A percentile compares a stretch with the other conserved stretches of the same genome.
phyloP scores from a whole-genome alignment of 1,140 invertebrate genomes.

The Globodera rostochiensis region DNA sequence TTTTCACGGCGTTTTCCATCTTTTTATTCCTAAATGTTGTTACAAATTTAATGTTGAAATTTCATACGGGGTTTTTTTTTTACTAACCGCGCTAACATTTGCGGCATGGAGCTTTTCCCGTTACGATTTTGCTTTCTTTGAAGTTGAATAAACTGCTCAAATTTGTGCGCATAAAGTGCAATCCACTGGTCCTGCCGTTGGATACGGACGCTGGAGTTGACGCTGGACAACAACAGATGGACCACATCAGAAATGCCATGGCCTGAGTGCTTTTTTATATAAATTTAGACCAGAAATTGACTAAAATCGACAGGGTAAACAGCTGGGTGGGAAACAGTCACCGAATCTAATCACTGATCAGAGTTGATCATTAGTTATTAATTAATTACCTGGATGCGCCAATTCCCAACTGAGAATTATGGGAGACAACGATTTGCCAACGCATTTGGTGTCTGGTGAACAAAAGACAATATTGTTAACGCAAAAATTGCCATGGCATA shows the following conservation, averaged over 20 bases:
- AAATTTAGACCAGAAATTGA: no score
- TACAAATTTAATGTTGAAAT: background rate
- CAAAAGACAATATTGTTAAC: background rate
- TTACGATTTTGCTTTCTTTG: background rate
- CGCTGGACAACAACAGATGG: slow-evolving; percentile 7
- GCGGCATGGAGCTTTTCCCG: background rate
- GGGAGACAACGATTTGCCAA: background rate
- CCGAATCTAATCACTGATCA: no score
- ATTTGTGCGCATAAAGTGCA: slow-evolving; percentile 2
- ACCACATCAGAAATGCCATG: slow-evolving; percentile 5
- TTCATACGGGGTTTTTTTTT: background rate
- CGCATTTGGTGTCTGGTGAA: background rate
- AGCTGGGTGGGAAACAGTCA: no score
- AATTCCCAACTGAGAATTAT: background rate
- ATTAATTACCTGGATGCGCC: background rate
- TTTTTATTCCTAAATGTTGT: background rate
- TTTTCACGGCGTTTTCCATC: background rate
- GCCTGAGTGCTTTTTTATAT: background rate
- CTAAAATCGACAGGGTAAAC: no score
- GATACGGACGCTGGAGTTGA: background rate
- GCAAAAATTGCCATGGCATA: slow-evolving; percentile 12
- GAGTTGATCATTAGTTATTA: background rate
- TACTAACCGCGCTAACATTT: background rate
- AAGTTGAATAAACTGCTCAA: background rate
- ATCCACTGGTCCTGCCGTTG: background rate